Evolutionary conservation across 2,113 vertebrate species (phyloP).

Genomic region (Diadophis punctatus): DNA sequence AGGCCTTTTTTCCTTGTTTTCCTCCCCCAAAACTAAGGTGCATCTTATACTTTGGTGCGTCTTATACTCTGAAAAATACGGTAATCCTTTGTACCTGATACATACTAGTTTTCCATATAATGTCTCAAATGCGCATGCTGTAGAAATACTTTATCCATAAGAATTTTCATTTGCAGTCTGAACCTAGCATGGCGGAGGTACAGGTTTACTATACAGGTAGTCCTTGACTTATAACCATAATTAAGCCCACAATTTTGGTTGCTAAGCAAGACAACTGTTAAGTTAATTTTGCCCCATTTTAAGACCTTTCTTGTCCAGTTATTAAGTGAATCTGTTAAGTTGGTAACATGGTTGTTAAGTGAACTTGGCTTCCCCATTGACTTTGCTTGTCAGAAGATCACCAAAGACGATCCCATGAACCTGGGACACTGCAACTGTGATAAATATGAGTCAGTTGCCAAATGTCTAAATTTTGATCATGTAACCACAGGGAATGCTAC

Average conservation of each 20-base stretch:
- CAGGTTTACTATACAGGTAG: neutral
- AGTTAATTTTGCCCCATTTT: neutral
- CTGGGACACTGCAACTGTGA: too few species aligned
- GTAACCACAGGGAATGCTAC: neutral
- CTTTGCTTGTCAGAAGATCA: neutral
- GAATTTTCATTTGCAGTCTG: neutral
- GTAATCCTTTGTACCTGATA: neutral
- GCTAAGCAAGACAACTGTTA: neutral
- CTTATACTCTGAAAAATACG: too few species aligned
- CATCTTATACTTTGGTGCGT: too few species aligned
- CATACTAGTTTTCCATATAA: neutral
- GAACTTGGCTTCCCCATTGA: neutral
- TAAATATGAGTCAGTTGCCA: too few species aligned
- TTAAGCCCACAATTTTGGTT: neutral
- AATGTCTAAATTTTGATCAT: too few species aligned
- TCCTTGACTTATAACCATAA: neutral
- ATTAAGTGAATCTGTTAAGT: neutral
- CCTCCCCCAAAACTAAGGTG: too few species aligned
- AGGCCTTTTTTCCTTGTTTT: too few species aligned
- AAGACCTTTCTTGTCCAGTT: neutral
- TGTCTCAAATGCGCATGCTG: neutral
- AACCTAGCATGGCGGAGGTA: neutral
- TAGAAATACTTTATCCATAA: neutral
- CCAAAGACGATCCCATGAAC: neutral
- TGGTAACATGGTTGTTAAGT: neutral